These are phyloP conservation scores for Pachymerium ferrugineum DNA, from an alignment of 2,888 invertebrate genomes.

Conservation along the genomic window DNA sequence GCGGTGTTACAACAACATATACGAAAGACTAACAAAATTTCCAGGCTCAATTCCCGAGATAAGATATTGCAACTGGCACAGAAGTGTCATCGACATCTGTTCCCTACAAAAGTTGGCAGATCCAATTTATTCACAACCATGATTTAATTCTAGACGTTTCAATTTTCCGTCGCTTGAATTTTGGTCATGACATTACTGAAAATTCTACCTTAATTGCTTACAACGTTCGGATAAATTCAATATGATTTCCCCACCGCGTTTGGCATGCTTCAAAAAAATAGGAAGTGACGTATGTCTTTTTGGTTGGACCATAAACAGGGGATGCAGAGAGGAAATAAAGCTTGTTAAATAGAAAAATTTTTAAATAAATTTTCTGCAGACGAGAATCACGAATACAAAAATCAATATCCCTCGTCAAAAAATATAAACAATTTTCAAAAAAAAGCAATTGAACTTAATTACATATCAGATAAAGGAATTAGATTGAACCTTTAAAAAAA, in stretches of 20 bases:
- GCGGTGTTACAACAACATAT: no score
- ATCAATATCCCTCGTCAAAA: no score
- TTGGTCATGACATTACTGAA: neutral
- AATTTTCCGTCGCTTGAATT: neutral
- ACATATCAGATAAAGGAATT: neutral
- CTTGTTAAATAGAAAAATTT: no score
- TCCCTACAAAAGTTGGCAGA: constrained; percentile 1
- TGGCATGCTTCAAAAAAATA: no score
- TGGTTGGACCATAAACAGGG: no score
- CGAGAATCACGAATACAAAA: no score
- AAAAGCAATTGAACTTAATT: neutral
- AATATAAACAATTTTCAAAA: neutral
- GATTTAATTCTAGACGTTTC: neutral
- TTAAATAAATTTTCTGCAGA: no score
- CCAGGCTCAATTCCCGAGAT: neutral
- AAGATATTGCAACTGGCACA: neutral
- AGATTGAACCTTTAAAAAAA: neutral
- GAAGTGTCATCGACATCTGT: constrained; percentile 7
- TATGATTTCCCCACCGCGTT: no score
- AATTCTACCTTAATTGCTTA: no score
- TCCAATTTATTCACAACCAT: neutral
- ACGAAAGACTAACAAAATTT: neutral
- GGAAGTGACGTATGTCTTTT: no score
- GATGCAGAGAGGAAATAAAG: no score
- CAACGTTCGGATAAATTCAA: no score